Base-by-base conservation (phyloP, 2,888 invertebrate species). In the Poecilobothrus nobilitatus region DNA sequence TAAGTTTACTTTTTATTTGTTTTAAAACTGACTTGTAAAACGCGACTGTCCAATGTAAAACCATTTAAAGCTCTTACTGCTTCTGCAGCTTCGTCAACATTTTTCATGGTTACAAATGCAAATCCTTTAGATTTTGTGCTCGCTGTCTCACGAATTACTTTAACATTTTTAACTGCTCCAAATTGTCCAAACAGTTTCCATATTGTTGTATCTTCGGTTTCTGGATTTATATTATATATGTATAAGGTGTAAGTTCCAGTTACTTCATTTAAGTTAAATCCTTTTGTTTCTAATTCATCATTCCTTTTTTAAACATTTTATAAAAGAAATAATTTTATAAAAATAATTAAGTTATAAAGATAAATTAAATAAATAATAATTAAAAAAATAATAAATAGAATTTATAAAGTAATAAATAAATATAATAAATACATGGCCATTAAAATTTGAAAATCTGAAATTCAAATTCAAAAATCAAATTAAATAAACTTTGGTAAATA, bases 151-250 rank as follows among this genome's bases (percentile, higher is more conserved):
- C n/a, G 53, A 12, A 53, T 53, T 1, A 53, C 18, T 53, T 53
- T 53, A 18, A 53, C 53, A 53, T 53, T 53, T 53, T 53, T 53
- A 18, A 53, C 53, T 12, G 53, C 53, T 1, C 53, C 53, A 53
- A 53, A 53, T 53, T 53, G 53, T 18, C 53, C 53, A 53, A 53
- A 53, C n/a, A 53, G 18, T n/a, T 53, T 53, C 53, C 53, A 53
- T 18, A 53, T 53, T n/a, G 53, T 15, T 15, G 3, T 53, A 53
- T 53, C 53, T 18, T 15, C 18, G 1, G 53, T 53, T 18, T 53
- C 18, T 18, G 53, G 53, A n/a, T 53, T 18, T 53, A 53, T 18
- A 53, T 53, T 53, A 53, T 53, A 53, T 12, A 53, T 15, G 15
- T 53, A 53, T 53, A 53, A 53, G 1, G 53, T 53, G 15, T 53